Base-by-base conservation (phyloP, 1,140 invertebrate genomes). In the Drosophila pallidifrons region DNA sequence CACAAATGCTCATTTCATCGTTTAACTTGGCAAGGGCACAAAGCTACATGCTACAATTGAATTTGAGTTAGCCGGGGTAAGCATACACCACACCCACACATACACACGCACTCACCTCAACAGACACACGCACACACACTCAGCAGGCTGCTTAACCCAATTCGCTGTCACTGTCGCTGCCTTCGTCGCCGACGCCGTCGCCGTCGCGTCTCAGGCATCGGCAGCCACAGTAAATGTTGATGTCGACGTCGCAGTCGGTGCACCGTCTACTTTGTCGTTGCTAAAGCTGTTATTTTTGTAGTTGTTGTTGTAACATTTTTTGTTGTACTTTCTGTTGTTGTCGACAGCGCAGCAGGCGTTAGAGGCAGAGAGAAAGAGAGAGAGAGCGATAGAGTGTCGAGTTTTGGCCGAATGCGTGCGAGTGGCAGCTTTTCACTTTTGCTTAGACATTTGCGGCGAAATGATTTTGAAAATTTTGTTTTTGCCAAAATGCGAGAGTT, bases 1-100 rank as follows among this genome's bases (percentile, higher is more conserved):
- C 79, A 69, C 66, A 88, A 83, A 83, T 83, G 77, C 74, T 88
- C 83, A 88, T 88, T 88, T 89, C 80, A 82, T 67, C 83, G 80
- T 81, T 88, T 88, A 89, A 88, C 85, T 88, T 88, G 80, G 76
- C 83, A 88, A 88, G 83, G 85, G 80, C 85, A 89, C 60, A 70
- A 76, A 75, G 66, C 76, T 78, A 86, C 81, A 85, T 86, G 65
- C 72, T 75, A 75, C 81, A 85, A 85, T 85, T 81, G 81, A 86
- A 82, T 87, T 86, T 82, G 79, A 82, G 82, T 86, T 86, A 86
- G 82, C 55, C 68, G 59, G 79, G 82, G 65, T 79, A 83, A 72
- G 69, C 72, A 35, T 73, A 63, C 64, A 43, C 82, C 58, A 71
- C 61, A 65, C 43, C 58, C 58, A 15, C 38, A 67, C 51, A 41